Conservation (phyloP, 2,888 invertebrate genomes). For the Ecliptopera silaceata region DNA sequence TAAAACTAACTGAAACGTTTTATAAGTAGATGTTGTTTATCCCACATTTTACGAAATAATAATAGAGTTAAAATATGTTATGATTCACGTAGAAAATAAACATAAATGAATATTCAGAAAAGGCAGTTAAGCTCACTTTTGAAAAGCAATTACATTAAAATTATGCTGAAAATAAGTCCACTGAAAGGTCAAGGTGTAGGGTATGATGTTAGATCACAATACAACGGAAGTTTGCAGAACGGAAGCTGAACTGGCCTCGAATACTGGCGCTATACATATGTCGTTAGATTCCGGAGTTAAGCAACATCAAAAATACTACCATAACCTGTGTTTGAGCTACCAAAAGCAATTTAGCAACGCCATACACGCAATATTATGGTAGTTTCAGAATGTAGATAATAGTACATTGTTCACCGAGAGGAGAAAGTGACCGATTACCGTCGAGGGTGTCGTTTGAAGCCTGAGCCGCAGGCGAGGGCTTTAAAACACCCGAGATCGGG, state of each 20-base stretch:
- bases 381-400: too few relatives aligned
- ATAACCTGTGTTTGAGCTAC: slow-evolving; percentile 3
- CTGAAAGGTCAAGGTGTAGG: slow-evolving; percentile 29
- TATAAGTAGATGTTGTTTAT: too few relatives aligned
- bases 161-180: slow-evolving; percentile 21
- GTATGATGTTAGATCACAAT: slow-evolving; percentile 37
- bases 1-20: background rate
- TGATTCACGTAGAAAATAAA: too few relatives aligned
- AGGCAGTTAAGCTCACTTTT: too few relatives aligned
- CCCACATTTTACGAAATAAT: too few relatives aligned
- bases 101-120: too few relatives aligned
- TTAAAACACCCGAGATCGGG: too few relatives aligned
- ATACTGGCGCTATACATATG: slow-evolving; percentile 22
- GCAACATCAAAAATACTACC: slow-evolving; percentile 18
- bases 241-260: slow-evolving; percentile 39
- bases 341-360: background rate
- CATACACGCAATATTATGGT: background rate
- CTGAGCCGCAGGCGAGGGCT: too few relatives aligned
- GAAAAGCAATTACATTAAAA: background rate
- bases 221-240: slow-evolving; percentile 34
- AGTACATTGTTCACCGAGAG: too few relatives aligned
- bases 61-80: too few relatives aligned
- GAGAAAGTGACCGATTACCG: too few relatives aligned
- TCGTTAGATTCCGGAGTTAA: slow-evolving; percentile 23
- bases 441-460: too few relatives aligned